phyloP scores from a whole-genome alignment of 2,113 vertebrate genomes.

The Arizona elegans region DNA sequence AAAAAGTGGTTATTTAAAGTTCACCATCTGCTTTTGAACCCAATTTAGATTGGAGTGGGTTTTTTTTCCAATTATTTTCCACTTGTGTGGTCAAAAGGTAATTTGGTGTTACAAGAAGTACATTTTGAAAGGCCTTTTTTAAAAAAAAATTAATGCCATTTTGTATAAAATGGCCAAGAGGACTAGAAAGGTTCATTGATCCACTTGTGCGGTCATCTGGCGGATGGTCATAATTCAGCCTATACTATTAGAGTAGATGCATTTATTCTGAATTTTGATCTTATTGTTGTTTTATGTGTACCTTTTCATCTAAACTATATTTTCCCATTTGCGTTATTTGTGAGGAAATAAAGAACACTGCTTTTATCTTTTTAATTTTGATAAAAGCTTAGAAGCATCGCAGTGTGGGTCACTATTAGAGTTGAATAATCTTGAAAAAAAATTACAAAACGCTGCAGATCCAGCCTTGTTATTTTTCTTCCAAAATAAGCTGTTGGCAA shows the following conservation, averaged over 20 bases:
- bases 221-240: slow-evolving; percentile 63
- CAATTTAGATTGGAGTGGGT: slow-evolving; percentile 47
- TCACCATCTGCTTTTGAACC: slow-evolving; percentile 69
- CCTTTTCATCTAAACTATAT: neutral
- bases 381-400: neutral
- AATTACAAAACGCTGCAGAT: neutral
- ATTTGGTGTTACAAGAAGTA: slow-evolving; percentile 70
- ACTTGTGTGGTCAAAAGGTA: slow-evolving; percentile 79
- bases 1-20: slow-evolving; percentile 34
- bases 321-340: neutral
- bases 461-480: neutral
- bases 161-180: slow-evolving; percentile 60
- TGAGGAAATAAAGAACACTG: neutral
- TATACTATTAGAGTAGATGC: neutral
- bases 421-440: neutral
- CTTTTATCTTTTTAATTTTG: neutral
- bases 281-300: neutral
- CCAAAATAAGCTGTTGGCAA: neutral
- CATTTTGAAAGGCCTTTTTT: slow-evolving; percentile 40
- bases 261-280: neutral
- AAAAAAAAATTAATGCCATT: slow-evolving; percentile 60
- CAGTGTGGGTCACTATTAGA: neutral
- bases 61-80: slow-evolving; percentile 75
- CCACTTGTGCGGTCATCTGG: slow-evolving; percentile 76
- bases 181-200: slow-evolving; percentile 57